phyloP scores from a whole-genome alignment of 2,888 invertebrate species.

The Nemurella pictetii region DNA sequence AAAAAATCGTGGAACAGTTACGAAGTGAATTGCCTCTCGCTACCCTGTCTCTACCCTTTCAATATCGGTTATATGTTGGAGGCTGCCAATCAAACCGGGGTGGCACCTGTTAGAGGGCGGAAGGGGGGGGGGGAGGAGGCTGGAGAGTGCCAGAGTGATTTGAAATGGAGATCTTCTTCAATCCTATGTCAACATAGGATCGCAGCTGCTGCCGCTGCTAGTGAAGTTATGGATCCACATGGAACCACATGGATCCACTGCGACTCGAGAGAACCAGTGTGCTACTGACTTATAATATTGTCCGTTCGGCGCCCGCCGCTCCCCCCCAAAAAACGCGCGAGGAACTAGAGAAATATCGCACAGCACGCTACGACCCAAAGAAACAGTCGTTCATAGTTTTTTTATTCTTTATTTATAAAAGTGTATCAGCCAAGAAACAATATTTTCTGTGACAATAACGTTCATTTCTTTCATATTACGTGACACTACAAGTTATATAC shows the following conservation, averaged over 20 bases:
- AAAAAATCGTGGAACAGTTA: not conserved
- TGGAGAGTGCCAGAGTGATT: not conserved
- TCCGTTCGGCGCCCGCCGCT: no score
- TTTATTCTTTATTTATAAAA: not conserved
- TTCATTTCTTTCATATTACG: no score
- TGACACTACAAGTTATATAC: no score
- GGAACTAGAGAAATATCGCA: not conserved
- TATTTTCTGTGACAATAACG: not conserved
- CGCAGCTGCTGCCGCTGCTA: not conserved
- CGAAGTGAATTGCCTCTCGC: not conserved
- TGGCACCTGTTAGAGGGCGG: not conserved
- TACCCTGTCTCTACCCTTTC: not conserved
- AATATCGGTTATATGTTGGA: not conserved
- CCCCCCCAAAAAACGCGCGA: not conserved
- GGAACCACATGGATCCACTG: not conserved
- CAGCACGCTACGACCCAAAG: not conserved
- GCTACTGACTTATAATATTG: not conserved
- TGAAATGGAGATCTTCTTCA: conserved; percentile 7
- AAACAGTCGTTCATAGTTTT: not conserved
- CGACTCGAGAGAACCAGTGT: not conserved
- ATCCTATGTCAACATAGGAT: not conserved
- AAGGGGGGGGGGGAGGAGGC: not conserved
- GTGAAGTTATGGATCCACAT: not conserved
- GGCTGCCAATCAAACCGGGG: not conserved
- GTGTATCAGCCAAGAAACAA: not conserved